A percentile compares a stretch with the other conserved stretches of the same genome.
Conservation (phyloP, 2,888 invertebrate species). For the Anthrax anthrax region DNA sequence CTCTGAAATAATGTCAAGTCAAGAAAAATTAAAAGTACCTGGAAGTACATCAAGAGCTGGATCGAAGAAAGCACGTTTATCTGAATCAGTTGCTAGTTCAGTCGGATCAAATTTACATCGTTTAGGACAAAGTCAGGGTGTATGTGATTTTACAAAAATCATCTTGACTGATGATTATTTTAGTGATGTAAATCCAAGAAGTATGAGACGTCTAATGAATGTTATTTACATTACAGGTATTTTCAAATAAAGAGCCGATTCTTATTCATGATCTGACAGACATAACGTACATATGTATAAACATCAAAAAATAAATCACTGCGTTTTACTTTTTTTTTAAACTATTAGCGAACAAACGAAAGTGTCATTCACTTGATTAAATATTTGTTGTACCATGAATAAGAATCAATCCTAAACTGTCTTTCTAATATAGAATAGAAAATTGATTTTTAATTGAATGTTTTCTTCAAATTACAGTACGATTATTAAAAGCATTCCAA, state of each 20-base stretch:
- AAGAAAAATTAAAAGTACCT: constrained; percentile 51
- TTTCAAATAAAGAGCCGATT: no score
- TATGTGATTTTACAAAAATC: constrained; percentile 51
- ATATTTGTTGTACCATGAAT: no score
- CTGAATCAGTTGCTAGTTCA: constrained; percentile 82
- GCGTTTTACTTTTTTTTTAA: no score
- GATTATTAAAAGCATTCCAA: constrained; percentile 93
- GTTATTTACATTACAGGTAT: constrained; percentile 91
- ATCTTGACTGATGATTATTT: constrained; percentile 96
- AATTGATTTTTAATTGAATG: background rate
- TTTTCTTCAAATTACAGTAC: constrained; percentile 53
- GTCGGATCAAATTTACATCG: constrained; percentile 78
- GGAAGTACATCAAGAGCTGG: constrained; percentile 36
- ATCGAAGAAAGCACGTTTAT: constrained; percentile 62
- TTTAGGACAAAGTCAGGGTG: constrained; percentile 46
- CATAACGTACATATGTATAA: no score
- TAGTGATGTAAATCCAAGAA: constrained; percentile 94
- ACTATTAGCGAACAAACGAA: no score
- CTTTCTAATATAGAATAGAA: no score
- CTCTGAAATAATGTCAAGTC: constrained; percentile 67
- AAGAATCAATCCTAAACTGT: no score
- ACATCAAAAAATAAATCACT: no score
- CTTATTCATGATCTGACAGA: no score
- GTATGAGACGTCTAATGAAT: constrained; percentile 92
- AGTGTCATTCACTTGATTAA: no score